Base-by-base conservation (phyloP, 2,797 vertebrate genomes). In the Eidolon dupreanum region DNA sequence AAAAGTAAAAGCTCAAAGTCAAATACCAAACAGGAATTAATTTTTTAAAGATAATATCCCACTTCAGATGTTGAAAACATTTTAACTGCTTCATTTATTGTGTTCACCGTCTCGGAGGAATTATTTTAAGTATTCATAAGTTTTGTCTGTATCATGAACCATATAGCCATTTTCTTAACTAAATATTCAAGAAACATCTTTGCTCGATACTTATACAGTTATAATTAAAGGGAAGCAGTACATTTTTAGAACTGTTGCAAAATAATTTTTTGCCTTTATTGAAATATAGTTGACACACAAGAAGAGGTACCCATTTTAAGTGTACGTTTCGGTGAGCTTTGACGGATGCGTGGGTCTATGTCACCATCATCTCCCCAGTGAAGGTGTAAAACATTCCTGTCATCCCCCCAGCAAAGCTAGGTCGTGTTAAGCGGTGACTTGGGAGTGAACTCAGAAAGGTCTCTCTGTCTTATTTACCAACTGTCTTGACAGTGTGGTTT, bases 111-210 rank as follows among this genome's bases (percentile, higher is more conserved):
- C 31, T 55, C 38, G 71, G 53, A 78, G 61, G 46, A 95, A 74
- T 79, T 41, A 77, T 92, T 74, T 33, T 49, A 36, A 79, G 46
- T 24, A 28, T 0, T 0, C 31, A 46, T 41, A 6, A 93, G 11
- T 51, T 91, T 92, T n/a, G 10, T 26, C 74, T 71, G 12, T 55
- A 4, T 90, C 95, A 87, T 96, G 41, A 94, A n/a, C 15, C 70
- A 17, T 20, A 16, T 53, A 70, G 36, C 22, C 28, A 68, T 94
- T 91, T 95, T 87, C 38, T 90, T 63, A 81, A 59, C 91, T 78
- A 66, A 70, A 93, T 36, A 75, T 79, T 87, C 55, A 81, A 87
- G 43, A 79, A 77, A 53, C 22, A 22, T 59, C 31, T 93, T 77
- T 36, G 89, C 31, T 94, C 85, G 43, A 13, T 38, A 88, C 86